Evolutionary conservation across 2,888 invertebrate genomes (phyloP), one percentile per base, ranked within the genome.

Genomic region (Mycogona germanica): DNA sequence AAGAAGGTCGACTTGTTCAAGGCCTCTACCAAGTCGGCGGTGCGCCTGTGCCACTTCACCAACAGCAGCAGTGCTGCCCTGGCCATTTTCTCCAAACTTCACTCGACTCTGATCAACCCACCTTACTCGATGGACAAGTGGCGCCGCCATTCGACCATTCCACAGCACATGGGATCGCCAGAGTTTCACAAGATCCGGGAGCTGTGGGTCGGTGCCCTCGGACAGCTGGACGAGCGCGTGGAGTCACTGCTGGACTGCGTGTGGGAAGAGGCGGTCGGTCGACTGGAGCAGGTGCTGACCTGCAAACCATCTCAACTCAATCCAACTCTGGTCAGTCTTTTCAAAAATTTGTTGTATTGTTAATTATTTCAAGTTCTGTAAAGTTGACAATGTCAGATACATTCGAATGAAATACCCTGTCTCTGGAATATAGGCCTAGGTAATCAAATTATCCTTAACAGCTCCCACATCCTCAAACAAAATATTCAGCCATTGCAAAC

Each of bases 201-300:
- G 29, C 25, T 29, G 21, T 53, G 49, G 46, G 1, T 28, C 23
- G 26, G 47, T 5, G 19, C 41, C 21, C 29, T 32, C 17, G n/a
- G 32, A 25, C 21, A 19, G 4, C 28, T 49, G 3, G 41, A 53
- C 41, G 48, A 26, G 5, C 21, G 38, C 6, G 53, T 53, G 14
- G n/a, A 40, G 28, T 19, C 47, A 19, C 21, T 53, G 37, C 40
- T 53, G n/a, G 7, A 17, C 41, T 26, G 40, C 23, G 7, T 53
- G 26, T 53, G 53, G 53, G 41, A 3, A 23, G 53, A 53, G 21
- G 26, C 29, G 12, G 6, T 23, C 41, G 41, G 41, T 41, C 12
- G 26, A n/a, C 50, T 50, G 5, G 50, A 38, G 7, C 37, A 37
- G 26, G 7, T 19, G 25, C 40, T 50, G 17, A 40, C 7, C 23